These are phyloP conservation scores for Charaxes varanes DNA, from an alignment of 1,140 invertebrate species.

Conservation along the genomic window DNA sequence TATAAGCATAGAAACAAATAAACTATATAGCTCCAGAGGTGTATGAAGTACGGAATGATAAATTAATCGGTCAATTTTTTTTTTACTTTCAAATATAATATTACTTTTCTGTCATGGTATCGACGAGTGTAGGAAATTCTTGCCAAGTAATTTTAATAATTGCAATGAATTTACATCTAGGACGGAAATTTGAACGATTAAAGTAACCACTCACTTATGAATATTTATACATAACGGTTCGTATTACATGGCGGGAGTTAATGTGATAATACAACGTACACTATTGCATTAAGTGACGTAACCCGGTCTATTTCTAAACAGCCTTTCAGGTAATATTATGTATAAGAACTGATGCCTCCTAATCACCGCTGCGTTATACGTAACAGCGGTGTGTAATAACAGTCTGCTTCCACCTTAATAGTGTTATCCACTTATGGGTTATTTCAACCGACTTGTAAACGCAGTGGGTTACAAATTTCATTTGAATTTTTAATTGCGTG, in stretches of 20 bases:
- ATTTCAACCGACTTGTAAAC: no score
- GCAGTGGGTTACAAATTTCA: no score
- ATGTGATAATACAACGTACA: background rate
- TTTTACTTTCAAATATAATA: no score
- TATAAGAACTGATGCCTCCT: background rate
- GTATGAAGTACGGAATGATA: no score
- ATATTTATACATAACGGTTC: conserved; percentile 2
- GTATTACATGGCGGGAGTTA: background rate
- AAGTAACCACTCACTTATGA: background rate
- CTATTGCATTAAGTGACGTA: background rate
- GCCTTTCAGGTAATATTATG: background rate
- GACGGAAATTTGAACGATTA: background rate
- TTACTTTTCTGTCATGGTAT: no score
- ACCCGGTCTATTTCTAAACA: conserved; percentile 1
- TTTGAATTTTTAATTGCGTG: no score
- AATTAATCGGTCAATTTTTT: no score
- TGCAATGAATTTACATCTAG: background rate
- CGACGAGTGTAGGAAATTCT: no score
- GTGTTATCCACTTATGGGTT: no score
- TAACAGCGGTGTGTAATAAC: background rate
- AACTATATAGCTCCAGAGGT: no score
- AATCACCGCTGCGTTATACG: background rate
- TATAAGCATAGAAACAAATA: no score
- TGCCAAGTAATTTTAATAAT: background rate
- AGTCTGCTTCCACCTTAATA: background rate